Evolutionary conservation across 2,113 vertebrate genomes (phyloP).

Genomic region (Neodon shergylaensis): DNA sequence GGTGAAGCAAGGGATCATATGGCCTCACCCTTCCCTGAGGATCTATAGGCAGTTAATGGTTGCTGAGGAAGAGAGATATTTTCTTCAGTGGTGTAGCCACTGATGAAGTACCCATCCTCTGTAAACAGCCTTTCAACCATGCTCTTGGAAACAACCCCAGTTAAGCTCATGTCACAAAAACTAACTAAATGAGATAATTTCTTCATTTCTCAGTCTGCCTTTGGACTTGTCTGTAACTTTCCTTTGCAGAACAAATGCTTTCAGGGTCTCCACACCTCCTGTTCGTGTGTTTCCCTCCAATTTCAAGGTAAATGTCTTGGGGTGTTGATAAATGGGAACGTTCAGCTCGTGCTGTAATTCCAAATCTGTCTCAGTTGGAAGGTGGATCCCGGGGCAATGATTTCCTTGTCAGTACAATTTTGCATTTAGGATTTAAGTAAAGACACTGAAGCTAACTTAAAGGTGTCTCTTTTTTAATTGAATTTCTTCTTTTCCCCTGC

Average conservation of each 20-base stretch:
- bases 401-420: background rate
- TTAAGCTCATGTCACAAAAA: no score
- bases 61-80: background rate
- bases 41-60: no score
- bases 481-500: background rate
- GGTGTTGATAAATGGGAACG: background rate
- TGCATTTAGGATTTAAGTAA: background rate
- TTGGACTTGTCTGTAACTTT: background rate
- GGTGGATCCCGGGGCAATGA: accelerated
- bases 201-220: background rate
- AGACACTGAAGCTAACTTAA: background rate
- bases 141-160: no score
- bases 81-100: background rate
- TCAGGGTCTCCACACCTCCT: background rate
- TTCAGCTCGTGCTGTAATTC: background rate
- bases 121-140: background rate
- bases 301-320: background rate
- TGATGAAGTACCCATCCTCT: background rate
- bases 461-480: background rate
- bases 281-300: background rate
- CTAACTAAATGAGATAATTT: background rate
- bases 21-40: background rate
- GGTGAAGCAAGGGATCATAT: background rate
- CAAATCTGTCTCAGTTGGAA: background rate
- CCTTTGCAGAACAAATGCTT: background rate